Evolutionary conservation across 2,797 vertebrate species (phyloP), one percentile per base, ranked within the genome.

Genomic region (Enteromius anoplus): DNA sequence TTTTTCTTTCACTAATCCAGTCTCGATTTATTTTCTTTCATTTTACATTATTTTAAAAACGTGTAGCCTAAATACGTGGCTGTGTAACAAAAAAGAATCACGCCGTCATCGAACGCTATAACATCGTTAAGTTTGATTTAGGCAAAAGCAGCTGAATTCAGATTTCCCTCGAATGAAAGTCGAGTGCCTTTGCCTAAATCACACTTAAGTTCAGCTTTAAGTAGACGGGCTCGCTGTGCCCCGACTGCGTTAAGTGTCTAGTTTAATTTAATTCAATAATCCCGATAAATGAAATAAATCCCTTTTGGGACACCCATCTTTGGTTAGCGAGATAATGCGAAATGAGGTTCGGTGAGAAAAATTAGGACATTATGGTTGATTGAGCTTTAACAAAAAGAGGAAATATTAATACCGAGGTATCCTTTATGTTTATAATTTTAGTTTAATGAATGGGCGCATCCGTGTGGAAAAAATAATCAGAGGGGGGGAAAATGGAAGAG

Each of bases 191-290:
- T 93, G 91, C 91, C 91, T 93, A 93, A 94, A 93, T 92, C 93
- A 93, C 90, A 91, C 89, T 91, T 91, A 94, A 89, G 91, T 93
- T 91, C 90, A 93, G 91, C 92, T 94, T 91, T 93, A 93, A 94
- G 91, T 92, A 94, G 94, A 94, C 92, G 91, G 91, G 92, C 91
- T 94, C 92, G 91, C 90, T 90, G 90, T 91, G 91, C 91, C 92
- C 89, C 66, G 90, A 91, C 93, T 91, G 92, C 91, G 87, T 91
- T 94, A 94, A 93, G 94, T 95, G 95, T 96, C 94, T 94, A 88
- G 90, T 94, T 95, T 94, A 95, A 95, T 96, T 96, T 95, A 96
- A 96, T 96, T 96, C 94, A 96, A 96, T 95, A 96, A 95, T 95
- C 93, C 94, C 83, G 91, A 95, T 95, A 95, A 95, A 95, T 95